phyloP scores from a whole-genome alignment of 30 jellyfish, hydroid and myxozoan genomes.

The Clytia hemisphaerica region DNA sequence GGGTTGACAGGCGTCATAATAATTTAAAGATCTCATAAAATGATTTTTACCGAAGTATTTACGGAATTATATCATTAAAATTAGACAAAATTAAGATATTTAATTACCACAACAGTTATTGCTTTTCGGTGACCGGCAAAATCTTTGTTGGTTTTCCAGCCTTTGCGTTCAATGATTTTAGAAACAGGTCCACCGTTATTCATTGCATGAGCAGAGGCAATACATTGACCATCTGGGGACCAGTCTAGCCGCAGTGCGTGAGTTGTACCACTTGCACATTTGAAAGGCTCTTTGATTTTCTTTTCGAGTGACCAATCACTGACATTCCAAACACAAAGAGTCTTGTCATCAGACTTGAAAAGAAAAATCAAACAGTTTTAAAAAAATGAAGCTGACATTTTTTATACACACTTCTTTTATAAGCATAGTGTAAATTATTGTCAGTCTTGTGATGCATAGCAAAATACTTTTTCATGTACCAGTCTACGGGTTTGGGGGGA shows the following conservation, averaged over 20 bases:
- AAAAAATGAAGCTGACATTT: too few species aligned
- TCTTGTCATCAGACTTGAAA: conserved; percentile 86
- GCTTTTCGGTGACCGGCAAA: conserved; percentile 98
- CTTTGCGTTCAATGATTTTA: conserved; percentile 82
- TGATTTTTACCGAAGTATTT: too few species aligned
- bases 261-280: conserved; percentile 88
- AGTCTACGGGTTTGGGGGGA: too few species aligned
- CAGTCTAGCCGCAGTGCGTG: conserved; percentile 88
- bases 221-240: conserved; percentile 99
- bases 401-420: too few species aligned
- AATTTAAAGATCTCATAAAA: too few species aligned
- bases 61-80: too few species aligned
- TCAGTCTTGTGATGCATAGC: too few species aligned
- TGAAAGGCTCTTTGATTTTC: conserved; percentile 80
- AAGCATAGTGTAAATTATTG: too few species aligned
- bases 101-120: conserved; percentile 79
- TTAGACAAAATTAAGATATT: not conserved
- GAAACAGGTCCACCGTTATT: conserved; percentile 99
- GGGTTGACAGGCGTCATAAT: too few species aligned
- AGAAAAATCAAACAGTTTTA: not conserved
- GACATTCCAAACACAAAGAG: conserved; percentile 74
- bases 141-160: conserved; percentile 94
- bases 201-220: conserved; percentile 97
- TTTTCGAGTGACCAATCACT: conserved; percentile 77
- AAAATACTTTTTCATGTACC: too few species aligned